Evolutionary conservation across 2,888 invertebrate genomes (phyloP), one percentile per base, ranked within the genome.

Genomic region (Macaria liturata): DNA sequence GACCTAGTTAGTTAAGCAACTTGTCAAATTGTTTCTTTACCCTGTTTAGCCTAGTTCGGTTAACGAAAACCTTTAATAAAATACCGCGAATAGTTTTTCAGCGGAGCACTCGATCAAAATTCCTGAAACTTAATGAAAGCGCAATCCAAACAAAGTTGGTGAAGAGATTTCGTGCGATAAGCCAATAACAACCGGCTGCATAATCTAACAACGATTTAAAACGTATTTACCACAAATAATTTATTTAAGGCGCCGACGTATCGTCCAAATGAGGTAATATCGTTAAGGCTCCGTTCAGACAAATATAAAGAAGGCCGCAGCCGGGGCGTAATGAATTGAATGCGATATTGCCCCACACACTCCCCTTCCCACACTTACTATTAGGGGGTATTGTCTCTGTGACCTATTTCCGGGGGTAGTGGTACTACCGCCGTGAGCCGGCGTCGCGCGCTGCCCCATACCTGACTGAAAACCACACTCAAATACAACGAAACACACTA

Each of bases 371-470:
- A 57, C 60, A 62, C 64, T 66, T 62, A 68, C 73, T 77, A 75
- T 74, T 76, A 72, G 69, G 74, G 76, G 80, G 76, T 80, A 81
- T 86, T 88, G 86, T 86, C 83, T 81, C 70, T 72, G 74, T 85
- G 88, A 88, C 88, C 88, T 79, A 88, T 80, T 84, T 88, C 76
- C 81, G 71, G 68, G 71, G 73, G 71, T 4, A 43, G 9, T 9
- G n/a, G 45, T 45, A 45, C 45, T 45, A 45, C 45, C 45, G n/a
- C 42, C 39, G 6, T 39, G 8, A 5, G 8, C 42, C 42, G 42
- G n/a, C 42, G 42, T 9, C 8, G 42, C 42, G 42, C 34, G n/a
- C 9, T 5, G 4, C 8, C 42, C 8, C n/a, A 39, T 49, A 46
- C 32, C 46, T 54, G 47, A 50, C 34, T 44, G 4, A 50, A 54